These are phyloP conservation scores for Perizoma affinitatum DNA, from an alignment of 2,888 invertebrate species.

Conservation along the genomic window DNA sequence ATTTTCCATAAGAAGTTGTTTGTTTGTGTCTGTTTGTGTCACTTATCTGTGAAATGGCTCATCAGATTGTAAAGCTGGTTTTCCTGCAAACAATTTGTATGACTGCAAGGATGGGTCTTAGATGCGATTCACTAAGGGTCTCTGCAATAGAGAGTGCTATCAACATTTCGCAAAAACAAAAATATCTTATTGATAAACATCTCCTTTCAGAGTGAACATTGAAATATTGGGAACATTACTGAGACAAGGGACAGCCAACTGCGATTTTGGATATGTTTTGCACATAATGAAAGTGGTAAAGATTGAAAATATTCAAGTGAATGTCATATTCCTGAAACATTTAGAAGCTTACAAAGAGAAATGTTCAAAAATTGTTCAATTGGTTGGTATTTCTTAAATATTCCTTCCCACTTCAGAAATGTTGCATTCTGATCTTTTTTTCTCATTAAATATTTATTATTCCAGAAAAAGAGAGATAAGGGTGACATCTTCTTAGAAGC, in stretches of 20 bases:
- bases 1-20: no score
- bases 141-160: no score
- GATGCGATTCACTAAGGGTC: no score
- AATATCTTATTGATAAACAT: no score
- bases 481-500: slow-evolving; percentile 65
- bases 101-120: no score
- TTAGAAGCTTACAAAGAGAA: slow-evolving; percentile 86
- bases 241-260: slow-evolving; percentile 84
- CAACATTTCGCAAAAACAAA: no score
- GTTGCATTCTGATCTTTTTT: no score
- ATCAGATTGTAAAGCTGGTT: no score
- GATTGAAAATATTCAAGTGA: slow-evolving; percentile 85
- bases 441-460: background rate
- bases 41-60: no score
- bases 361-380: slow-evolving; percentile 78
- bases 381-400: slow-evolving; percentile 47
- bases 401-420: no score
- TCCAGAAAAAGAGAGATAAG: slow-evolving; percentile 61
- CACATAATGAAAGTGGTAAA: slow-evolving; percentile 87
- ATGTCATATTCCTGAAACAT: slow-evolving; percentile 84
- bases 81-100: no score
- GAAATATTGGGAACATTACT: slow-evolving; percentile 91
- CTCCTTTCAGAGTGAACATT: slow-evolving; percentile 85
- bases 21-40: no score
- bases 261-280: slow-evolving; percentile 87